phyloP scores from a whole-genome alignment of 2,888 invertebrate species.

The Drosophila buzzatii region DNA sequence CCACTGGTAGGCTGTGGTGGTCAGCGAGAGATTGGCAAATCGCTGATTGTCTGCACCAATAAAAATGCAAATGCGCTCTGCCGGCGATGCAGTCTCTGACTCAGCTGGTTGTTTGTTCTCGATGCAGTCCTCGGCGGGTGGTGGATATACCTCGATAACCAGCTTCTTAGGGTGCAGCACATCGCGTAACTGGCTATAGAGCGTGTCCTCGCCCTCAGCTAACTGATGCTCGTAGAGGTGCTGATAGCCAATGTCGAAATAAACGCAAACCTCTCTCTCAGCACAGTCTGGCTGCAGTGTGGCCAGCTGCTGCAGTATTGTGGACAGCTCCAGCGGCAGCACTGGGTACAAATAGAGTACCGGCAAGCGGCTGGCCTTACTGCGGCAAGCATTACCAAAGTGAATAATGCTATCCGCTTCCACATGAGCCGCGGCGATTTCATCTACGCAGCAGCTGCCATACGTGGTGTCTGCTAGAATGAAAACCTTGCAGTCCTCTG shows the following conservation, averaged over 20 bases:
- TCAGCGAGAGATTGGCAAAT: slow-evolving; percentile 88
- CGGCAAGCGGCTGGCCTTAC: slow-evolving; percentile 90
- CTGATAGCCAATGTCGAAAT: slow-evolving; percentile 90
- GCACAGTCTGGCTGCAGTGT: slow-evolving; percentile 82
- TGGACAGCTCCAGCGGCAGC: slow-evolving; percentile 86
- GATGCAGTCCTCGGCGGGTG: slow-evolving; percentile 56
- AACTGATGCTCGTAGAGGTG: slow-evolving; percentile 86
- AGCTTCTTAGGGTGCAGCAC: slow-evolving; percentile 61
- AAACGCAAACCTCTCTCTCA: slow-evolving; percentile 86
- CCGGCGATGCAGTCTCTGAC: slow-evolving; percentile 68
- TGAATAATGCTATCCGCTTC: slow-evolving; percentile 94
- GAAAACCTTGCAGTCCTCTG: slow-evolving; percentile 86
- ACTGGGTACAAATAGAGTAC: slow-evolving; percentile 91
- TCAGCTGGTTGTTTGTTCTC: slow-evolving; percentile 63
- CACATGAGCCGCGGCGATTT: slow-evolving; percentile 95
- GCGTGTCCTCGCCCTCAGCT: slow-evolving; percentile 45
- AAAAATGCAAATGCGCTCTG: slow-evolving; percentile 88
- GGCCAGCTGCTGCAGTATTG: slow-evolving; percentile 82
- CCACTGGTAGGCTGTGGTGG: slow-evolving; percentile 87
- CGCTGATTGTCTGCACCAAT: slow-evolving; percentile 89
- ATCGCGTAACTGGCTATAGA: slow-evolving; percentile 52
- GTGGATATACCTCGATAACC: slow-evolving; percentile 72
- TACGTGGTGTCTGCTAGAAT: slow-evolving; percentile 96
- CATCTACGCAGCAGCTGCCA: slow-evolving; percentile 89
- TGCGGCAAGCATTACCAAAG: slow-evolving; percentile 95